Conservation (phyloP, 2,797 vertebrate species). For the Adelosebastes latens region DNA sequence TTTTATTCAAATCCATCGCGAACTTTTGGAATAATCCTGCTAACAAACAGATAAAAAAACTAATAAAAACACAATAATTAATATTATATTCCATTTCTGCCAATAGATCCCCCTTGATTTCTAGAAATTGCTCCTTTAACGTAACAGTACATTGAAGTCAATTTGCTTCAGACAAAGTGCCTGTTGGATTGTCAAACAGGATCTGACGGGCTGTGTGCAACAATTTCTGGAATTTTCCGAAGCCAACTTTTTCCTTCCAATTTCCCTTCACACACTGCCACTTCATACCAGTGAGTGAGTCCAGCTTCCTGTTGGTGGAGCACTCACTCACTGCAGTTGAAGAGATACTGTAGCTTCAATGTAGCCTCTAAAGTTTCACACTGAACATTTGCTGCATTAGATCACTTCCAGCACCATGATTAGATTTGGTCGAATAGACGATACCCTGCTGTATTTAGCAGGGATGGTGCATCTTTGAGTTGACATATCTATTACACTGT, state of each 20-base stretch:
- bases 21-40: too few species aligned
- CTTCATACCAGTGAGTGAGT: not conserved
- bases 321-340: not conserved
- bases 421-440: not conserved
- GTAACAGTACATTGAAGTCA: not conserved
- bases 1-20: too few species aligned
- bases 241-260: not conserved
- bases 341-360: not conserved
- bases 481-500: not conserved
- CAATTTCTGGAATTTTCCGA: not conserved
- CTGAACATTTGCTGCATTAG: not conserved
- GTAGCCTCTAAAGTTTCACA: not conserved
- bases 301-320: not conserved
- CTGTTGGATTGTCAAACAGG: not conserved
- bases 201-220: not conserved
- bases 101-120: not conserved
- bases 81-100: not conserved
- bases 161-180: not conserved
- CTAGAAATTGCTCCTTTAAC: not conserved
- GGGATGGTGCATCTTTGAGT: not conserved
- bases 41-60: too few species aligned
- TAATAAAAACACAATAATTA: not conserved
- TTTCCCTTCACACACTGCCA: not conserved
- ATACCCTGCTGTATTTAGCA: not conserved
- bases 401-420: not conserved